Percentiles rank a stretch among this genome's conserved stretches.
Conservation (phyloP, 2,888 invertebrate genomes). For the Melanchra persicariae region DNA sequence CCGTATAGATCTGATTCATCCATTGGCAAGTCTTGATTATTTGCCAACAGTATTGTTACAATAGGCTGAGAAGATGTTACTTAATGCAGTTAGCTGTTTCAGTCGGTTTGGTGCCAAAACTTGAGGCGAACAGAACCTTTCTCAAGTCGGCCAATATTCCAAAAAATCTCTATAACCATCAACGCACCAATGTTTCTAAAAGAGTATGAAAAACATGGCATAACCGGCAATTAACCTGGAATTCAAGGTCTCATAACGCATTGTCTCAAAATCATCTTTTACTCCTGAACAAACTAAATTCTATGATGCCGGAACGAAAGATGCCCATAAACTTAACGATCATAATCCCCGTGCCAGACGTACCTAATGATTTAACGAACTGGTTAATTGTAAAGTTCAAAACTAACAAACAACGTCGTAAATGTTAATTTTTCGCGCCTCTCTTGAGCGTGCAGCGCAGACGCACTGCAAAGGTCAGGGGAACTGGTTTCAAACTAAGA, state of each 20-base stretch:
- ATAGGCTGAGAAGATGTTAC: conserved; percentile 12
- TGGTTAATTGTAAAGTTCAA: conserved; percentile 16
- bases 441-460: conserved; percentile 39
- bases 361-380: not conserved
- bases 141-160: not conserved
- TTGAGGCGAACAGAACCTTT: not conserved
- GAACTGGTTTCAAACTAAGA: conserved; percentile 61
- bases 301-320: not conserved
- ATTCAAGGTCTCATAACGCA: not conserved
- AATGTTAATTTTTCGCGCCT: conserved; percentile 46
- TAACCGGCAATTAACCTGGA: not conserved
- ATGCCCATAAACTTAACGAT: not conserved
- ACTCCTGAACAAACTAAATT: not conserved
- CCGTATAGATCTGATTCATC: too few species aligned
- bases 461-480: conserved; percentile 65
- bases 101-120: not conserved
- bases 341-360: not conserved
- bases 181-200: too few species aligned
- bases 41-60: conserved; percentile 20
- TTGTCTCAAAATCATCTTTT: not conserved
- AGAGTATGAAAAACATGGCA: not conserved
- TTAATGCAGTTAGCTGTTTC: not conserved
- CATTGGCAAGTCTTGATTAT: conserved; percentile 1
- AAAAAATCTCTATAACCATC: too few species aligned
- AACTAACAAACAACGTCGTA: conserved; percentile 19